Base-by-base conservation (phyloP, 2,797 vertebrate genomes). In the Anguilla marmorata region DNA sequence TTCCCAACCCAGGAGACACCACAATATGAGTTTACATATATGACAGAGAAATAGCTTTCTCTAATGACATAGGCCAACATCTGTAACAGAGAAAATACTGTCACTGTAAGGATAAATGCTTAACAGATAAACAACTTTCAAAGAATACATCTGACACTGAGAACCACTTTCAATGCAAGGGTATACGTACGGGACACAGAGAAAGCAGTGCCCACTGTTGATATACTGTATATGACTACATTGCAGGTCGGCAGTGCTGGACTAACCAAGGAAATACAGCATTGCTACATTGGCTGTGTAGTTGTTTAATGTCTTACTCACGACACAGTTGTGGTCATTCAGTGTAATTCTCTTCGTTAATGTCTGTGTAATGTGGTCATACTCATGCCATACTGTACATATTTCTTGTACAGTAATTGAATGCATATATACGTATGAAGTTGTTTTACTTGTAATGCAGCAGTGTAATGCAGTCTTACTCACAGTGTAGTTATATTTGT, bases 401-500 rank as follows among this genome's bases (percentile, higher is more conserved):
- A 99, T 91, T 97, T 99, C 92, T 99, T 69, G 30, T 27, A n/a
- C n/a, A 30, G 66, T 19, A 33, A 16, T 41, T 30, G 16, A 33
- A 37, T 37, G 72, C 8, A 12, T 41, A 48, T 41, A 80, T 24
- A 95, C 96, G 97, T 93, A 99, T 98, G 88, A 95, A 97, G 86
- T 98, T 98, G 92, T 90, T 87, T 0, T 99, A 99, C 91, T 97
- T 99, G 92, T 99, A 19, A 41, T 41, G 74, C 37, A 79, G 74
- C 21, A 30, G 72, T 76, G 33, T 76, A 33, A 27, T 69, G 66
- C 58, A 33, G 41, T 82, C 41, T 8, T n/a, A 95, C 96, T 97
- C 93, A 99, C 99, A 89, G 96, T 97, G 87, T 98, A 99, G 92
- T 90, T 87, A 0, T 99, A 99, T 91, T 97, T 99, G 92, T 99